A percentile compares a stretch with the other conserved stretches of the same genome.
Conservation (phyloP, 2,888 invertebrate species). For the Steromphala cineraria region DNA sequence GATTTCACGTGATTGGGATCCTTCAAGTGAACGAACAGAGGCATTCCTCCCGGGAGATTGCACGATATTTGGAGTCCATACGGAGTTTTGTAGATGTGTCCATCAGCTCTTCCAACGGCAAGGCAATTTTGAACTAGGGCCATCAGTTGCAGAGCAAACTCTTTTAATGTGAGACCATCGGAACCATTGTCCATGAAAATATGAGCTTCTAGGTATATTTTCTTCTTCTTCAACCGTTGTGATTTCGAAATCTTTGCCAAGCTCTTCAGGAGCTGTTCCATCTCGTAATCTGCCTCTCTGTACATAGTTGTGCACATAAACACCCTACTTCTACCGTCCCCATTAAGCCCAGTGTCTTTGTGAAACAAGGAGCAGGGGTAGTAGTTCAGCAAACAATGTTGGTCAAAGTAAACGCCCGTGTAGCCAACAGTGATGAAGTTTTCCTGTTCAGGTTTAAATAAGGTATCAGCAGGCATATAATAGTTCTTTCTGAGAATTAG, state of each 20-base stretch:
- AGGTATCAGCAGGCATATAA: constrained; percentile 29
- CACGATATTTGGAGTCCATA: constrained; percentile 61
- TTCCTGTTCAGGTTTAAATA: constrained; percentile 48
- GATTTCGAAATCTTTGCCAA: constrained; percentile 49
- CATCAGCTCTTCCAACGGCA: constrained; percentile 38
- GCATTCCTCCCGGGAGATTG: constrained; percentile 52
- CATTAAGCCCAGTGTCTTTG: background rate
- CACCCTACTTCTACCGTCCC: constrained; percentile 39
- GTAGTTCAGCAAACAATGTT: constrained; percentile 45
- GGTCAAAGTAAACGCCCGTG: constrained; percentile 50
- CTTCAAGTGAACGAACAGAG: constrained; percentile 63
- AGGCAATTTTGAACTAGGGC: constrained; percentile 48
- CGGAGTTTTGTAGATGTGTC: constrained; percentile 51
- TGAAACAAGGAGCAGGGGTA: constrained; percentile 25
- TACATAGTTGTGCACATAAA: constrained; percentile 68
- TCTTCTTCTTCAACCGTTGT: constrained; percentile 34
- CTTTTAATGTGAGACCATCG: constrained; percentile 45
- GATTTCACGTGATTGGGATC: constrained; percentile 57
- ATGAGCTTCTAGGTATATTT: constrained; percentile 58
- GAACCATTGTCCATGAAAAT: constrained; percentile 65
- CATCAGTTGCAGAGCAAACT: constrained; percentile 60
- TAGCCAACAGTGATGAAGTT: constrained; percentile 45
- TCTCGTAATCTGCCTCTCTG: constrained; percentile 64
- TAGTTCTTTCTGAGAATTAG: constrained; percentile 31
- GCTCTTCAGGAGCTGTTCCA: constrained; percentile 58